Percentiles rank a stretch among this genome's conserved stretches.
phyloP scores from a whole-genome alignment of 2,888 invertebrate genomes.

The Aproaerema taeniolella region DNA sequence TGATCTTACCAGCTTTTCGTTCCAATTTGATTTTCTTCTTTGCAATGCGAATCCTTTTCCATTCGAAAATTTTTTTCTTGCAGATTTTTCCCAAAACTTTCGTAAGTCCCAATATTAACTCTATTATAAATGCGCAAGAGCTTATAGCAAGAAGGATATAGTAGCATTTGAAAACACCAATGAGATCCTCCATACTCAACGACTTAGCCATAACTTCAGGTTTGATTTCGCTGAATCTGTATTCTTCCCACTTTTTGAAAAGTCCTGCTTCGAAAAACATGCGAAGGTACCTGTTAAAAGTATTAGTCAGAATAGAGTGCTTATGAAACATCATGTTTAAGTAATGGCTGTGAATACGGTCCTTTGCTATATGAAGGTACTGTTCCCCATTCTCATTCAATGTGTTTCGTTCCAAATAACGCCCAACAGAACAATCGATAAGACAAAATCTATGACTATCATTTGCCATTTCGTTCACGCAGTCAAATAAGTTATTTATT shows the following conservation, averaged over 20 bases:
- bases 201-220: conserved; percentile 48
- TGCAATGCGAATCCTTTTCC: background rate
- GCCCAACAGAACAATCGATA: conserved; percentile 58
- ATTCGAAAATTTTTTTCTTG: background rate
- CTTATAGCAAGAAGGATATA: conserved; percentile 30
- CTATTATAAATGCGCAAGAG: conserved; percentile 40
- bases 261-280: conserved; percentile 56
- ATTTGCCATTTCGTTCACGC: conserved; percentile 42
- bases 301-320: conserved; percentile 47
- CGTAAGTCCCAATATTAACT: conserved; percentile 19
- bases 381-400: conserved; percentile 57
- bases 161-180: conserved; percentile 49
- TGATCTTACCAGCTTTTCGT: background rate
- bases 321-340: conserved; percentile 47
- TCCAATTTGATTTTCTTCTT: background rate
- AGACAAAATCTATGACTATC: conserved; percentile 55
- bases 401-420: conserved; percentile 45
- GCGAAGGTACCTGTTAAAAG: conserved; percentile 45
- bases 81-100: background rate
- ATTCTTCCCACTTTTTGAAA: conserved; percentile 63
- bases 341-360: conserved; percentile 61
- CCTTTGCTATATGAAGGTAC: conserved; percentile 56
- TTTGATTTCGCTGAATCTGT: conserved; percentile 49
- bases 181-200: conserved; percentile 43
- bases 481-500: conserved; percentile 39